phyloP scores from a whole-genome alignment of 2,113 vertebrate species.

The Bujurquina vittata region DNA sequence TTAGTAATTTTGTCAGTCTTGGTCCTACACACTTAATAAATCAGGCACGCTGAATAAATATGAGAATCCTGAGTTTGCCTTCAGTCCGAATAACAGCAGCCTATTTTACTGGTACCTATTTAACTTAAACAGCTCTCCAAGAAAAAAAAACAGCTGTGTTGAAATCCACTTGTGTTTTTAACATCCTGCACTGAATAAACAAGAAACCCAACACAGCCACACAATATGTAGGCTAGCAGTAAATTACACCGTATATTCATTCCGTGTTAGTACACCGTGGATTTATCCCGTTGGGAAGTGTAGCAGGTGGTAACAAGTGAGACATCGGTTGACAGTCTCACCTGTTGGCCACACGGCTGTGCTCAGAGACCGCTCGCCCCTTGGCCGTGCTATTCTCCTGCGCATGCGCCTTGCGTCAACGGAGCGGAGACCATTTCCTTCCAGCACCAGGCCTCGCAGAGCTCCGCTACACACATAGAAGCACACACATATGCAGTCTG shows the following conservation, averaged over 20 bases:
- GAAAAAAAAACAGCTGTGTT: background rate
- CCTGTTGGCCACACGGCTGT: constrained; percentile 70
- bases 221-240: background rate
- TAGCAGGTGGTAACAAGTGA: constrained; percentile 52
- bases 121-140: too few species aligned
- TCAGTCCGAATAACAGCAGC: background rate
- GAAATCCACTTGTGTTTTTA: background rate
- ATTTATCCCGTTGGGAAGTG: background rate
- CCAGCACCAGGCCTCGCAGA: constrained; percentile 70
- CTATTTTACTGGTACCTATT: accelerated
- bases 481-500: constrained; percentile 41
- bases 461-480: background rate
- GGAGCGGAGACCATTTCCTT: constrained; percentile 79
- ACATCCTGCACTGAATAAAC: background rate
- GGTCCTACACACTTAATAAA: too few species aligned
- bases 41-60: background rate
- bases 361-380: constrained; percentile 49
- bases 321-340: constrained; percentile 49
- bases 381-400: background rate
- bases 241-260: background rate
- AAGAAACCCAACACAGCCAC: background rate
- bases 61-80: background rate
- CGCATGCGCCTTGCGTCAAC: constrained; percentile 66
- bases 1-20: too few species aligned
- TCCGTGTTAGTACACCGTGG: background rate